phyloP scores from a whole-genome alignment of 2,888 invertebrate genomes.

The Eupithecia pulchellata region DNA sequence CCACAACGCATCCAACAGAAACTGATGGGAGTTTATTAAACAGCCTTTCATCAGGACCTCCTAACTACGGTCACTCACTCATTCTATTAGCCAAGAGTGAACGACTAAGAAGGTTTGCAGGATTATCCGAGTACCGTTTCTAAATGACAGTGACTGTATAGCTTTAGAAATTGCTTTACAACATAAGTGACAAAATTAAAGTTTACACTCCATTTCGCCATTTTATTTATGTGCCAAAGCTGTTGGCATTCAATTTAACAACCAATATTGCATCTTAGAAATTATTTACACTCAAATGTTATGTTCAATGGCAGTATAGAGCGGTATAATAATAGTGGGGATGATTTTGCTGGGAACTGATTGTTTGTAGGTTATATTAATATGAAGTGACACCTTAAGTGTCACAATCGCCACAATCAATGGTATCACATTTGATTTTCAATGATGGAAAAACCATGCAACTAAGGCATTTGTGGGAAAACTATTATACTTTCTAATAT shows the following conservation, averaged over 20 bases:
- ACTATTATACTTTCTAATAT: too few relatives aligned
- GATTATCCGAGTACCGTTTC: slow-evolving; percentile 62
- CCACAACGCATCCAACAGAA: too few relatives aligned
- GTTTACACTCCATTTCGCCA: not conserved
- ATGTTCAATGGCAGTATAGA: not conserved
- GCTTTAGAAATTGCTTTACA: slow-evolving; percentile 18
- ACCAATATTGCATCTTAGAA: not conserved
- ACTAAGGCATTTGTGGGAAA: too few relatives aligned
- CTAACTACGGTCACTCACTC: too few relatives aligned
- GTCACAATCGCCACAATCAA: too few relatives aligned
- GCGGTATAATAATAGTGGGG: not conserved
- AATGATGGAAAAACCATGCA: too few relatives aligned
- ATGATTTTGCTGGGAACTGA: not conserved
- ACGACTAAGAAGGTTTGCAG: not conserved
- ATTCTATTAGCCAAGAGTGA: not conserved
- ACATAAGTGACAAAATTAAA: not conserved
- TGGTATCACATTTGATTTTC: too few relatives aligned
- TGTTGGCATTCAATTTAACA: slow-evolving; percentile 1
- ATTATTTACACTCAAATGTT: not conserved
- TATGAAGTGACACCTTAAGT: too few relatives aligned
- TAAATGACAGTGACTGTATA: slow-evolving; percentile 51
- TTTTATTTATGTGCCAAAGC: not conserved
- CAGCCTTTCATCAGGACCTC: too few relatives aligned
- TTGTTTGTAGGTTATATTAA: too few relatives aligned
- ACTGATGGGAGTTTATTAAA: too few relatives aligned